phyloP scores from a whole-genome alignment of 1,140 invertebrate species.

The Drosophila punjabiensis region DNA sequence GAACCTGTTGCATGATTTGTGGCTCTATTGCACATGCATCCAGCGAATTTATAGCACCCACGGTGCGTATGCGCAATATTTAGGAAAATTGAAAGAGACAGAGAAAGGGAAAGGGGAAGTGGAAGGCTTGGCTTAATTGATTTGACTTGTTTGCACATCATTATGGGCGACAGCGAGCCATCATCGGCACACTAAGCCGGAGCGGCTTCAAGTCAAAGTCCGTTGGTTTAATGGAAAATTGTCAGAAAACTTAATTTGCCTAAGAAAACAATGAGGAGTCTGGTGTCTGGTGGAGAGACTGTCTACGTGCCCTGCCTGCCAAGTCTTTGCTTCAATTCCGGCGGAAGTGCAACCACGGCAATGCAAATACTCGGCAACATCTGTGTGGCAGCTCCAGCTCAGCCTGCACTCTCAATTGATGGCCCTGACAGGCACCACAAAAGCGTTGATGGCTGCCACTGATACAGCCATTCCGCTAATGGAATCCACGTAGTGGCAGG shows the following conservation, averaged over 20 bases:
- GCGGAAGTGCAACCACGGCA: constrained; percentile 54
- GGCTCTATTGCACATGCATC: constrained; percentile 53
- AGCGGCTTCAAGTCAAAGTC: constrained; percentile 13
- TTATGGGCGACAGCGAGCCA: constrained; percentile 52
- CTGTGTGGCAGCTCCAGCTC: background rate
- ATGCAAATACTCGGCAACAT: constrained; percentile 25
- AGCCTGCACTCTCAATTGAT: constrained; percentile 51
- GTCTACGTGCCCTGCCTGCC: constrained; percentile 51
- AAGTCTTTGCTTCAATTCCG: constrained; percentile 20
- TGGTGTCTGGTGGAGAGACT: constrained; percentile 2
- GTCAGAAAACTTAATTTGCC: constrained; percentile 56
- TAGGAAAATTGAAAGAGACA: background rate
- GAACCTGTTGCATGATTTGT: constrained; percentile 82
- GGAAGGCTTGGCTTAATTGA: constrained; percentile 45
- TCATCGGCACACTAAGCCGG: constrained; percentile 50
- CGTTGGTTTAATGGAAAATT: constrained; percentile 58
- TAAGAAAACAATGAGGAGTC: constrained; percentile 57
- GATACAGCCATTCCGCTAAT: constrained; percentile 44
- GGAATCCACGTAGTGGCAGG: constrained; percentile 20
- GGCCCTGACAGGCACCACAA: constrained; percentile 46
- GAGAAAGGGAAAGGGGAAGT: no score
- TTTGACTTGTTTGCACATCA: constrained; percentile 57
- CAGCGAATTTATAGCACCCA: constrained; percentile 57
- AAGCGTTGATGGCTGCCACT: constrained; percentile 38
- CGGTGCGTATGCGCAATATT: constrained; percentile 47